Percentiles rank a stretch among this genome's conserved stretches.
Evolutionary conservation across 1,140 invertebrate species (phyloP).

Genomic region (Neomicropteryx cornuta): DNA sequence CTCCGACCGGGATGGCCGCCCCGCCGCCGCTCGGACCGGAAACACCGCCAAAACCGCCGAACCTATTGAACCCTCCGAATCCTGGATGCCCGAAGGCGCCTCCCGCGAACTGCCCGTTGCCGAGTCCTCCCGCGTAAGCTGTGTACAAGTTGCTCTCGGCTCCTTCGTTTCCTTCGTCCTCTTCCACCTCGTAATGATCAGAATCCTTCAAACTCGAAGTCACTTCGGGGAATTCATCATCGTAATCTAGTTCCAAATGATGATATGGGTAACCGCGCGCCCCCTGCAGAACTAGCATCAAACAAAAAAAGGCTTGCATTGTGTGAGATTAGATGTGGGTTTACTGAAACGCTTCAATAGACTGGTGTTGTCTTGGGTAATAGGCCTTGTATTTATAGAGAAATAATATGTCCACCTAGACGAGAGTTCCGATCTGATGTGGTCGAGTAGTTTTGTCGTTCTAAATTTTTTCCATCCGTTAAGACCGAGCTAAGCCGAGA

Average conservation of each 20-base stretch:
- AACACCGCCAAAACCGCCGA: conserved; percentile 19
- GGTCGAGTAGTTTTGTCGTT: conserved; percentile 17
- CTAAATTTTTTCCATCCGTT: conserved; percentile 8
- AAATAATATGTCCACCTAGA: too few relatives aligned
- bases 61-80: conserved; percentile 26
- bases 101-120: conserved; percentile 8
- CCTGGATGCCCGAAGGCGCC: conserved; percentile 18
- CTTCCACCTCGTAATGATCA: conserved; percentile 34
- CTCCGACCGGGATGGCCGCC: conserved; percentile 13
- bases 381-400: too few relatives aligned
- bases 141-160: conserved; percentile 32
- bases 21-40: conserved; percentile 21
- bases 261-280: too few relatives aligned
- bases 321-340: too few relatives aligned
- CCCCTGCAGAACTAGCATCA: too few relatives aligned
- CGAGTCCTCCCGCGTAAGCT: conserved; percentile 18
- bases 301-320: too few relatives aligned
- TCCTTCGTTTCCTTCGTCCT: conserved; percentile 29
- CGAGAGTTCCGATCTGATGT: conserved; percentile 9
- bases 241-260: too few relatives aligned
- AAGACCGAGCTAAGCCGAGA: too few relatives aligned
- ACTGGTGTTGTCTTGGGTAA: too few relatives aligned
- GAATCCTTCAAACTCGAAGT: conserved; percentile 30
- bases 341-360: too few relatives aligned
- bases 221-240: too few relatives aligned